phyloP scores from a whole-genome alignment of 2,888 invertebrate species.

The Taenaris catops region DNA sequence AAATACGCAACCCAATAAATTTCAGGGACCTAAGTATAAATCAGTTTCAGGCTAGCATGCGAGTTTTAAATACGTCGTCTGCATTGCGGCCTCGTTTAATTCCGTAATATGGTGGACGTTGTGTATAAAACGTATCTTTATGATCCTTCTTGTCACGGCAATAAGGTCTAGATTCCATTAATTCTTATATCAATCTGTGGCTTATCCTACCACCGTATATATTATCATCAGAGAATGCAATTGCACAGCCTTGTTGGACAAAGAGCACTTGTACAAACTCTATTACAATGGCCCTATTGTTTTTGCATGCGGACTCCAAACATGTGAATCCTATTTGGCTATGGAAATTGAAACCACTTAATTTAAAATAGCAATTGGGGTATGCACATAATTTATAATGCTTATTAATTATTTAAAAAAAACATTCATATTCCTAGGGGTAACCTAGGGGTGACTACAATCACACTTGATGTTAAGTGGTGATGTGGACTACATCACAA shows the following conservation, averaged over 20 bases:
- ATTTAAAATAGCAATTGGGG: too few relatives aligned
- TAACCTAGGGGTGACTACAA: too few relatives aligned
- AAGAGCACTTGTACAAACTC: slow-evolving; percentile 18
- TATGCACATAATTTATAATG: too few relatives aligned
- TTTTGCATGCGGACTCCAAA: slow-evolving; percentile 11
- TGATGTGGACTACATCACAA: too few relatives aligned
- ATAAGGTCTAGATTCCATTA: slow-evolving; percentile 7
- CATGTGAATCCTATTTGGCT: slow-evolving; percentile 5
- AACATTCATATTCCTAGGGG: too few relatives aligned
- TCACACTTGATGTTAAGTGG: too few relatives aligned
- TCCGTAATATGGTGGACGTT: slow-evolving; percentile 17
- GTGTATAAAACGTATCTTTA: slow-evolving; percentile 4
- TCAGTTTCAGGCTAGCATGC: slow-evolving; percentile 28
- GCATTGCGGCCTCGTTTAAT: slow-evolving; percentile 49
- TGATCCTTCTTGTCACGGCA: neutral
- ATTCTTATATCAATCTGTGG: slow-evolving; percentile 8
- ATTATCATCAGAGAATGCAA: slow-evolving; percentile 22
- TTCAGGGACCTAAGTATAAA: slow-evolving; percentile 31
- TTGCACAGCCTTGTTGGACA: slow-evolving; percentile 20
- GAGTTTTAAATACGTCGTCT: slow-evolving; percentile 34
- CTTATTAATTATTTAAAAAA: too few relatives aligned
- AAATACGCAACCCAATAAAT: slow-evolving; percentile 23
- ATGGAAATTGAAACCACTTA: slow-evolving; percentile 7
- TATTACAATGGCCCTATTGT: slow-evolving; percentile 20
- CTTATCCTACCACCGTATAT: slow-evolving; percentile 16